Evolutionary conservation across 2,797 vertebrate genomes (phyloP).

Genomic region (Sebastes diploproa): DNA sequence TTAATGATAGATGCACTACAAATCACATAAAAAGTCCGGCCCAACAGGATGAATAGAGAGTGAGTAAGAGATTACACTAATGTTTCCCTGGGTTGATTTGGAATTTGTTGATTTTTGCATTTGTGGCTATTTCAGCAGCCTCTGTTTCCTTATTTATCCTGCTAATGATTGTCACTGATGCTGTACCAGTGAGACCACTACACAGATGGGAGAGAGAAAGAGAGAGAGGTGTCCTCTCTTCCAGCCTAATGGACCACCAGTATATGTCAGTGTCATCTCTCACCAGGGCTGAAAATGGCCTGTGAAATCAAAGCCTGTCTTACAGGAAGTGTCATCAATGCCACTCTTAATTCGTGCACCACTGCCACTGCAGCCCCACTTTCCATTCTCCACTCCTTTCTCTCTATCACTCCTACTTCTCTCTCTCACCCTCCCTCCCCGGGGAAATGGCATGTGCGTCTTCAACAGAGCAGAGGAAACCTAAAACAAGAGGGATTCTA

Average conservation of each 20-base stretch:
- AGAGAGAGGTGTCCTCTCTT: constrained; percentile 45
- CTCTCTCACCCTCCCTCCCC: not conserved
- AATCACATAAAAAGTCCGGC: not conserved
- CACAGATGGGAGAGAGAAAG: constrained; percentile 10
- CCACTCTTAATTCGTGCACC: constrained; percentile 66
- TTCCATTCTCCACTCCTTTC: constrained; percentile 36
- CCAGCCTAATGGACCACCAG: constrained; percentile 67
- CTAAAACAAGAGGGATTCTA: constrained; percentile 80
- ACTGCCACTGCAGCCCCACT: constrained; percentile 48
- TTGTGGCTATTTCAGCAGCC: constrained; percentile 28
- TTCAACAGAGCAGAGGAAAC: constrained; percentile 73
- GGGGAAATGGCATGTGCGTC: constrained; percentile 58
- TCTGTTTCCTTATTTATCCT: constrained; percentile 50
- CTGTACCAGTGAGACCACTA: constrained; percentile 28
- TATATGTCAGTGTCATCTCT: constrained; percentile 74
- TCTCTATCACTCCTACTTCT: not conserved
- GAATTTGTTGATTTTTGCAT: not conserved
- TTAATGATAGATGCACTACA: not conserved
- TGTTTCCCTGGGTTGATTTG: not conserved
- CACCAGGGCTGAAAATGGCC: constrained; percentile 75
- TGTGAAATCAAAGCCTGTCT: constrained; percentile 79
- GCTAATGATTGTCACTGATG: constrained; percentile 48
- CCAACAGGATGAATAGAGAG: not conserved
- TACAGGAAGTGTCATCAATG: constrained; percentile 83
- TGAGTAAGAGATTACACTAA: not conserved